Evolutionary conservation across 64 coral and sea anemone genomes (phyloP), one percentile per base, ranked within the genome.

Genomic region (Montipora sp.): DNA sequence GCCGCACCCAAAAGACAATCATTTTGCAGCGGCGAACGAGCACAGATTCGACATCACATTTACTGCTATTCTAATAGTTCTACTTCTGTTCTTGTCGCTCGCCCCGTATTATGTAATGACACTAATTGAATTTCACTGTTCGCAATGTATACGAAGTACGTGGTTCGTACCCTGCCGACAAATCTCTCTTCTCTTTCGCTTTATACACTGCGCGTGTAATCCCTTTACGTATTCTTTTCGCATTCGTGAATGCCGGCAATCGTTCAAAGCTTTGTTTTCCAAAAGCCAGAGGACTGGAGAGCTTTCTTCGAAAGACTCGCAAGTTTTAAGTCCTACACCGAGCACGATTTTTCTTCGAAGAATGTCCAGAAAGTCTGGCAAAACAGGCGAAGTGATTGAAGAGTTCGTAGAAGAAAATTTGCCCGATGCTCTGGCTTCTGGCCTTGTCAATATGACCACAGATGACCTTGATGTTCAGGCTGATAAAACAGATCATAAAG

Each of bases 221-320:
- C 87, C 87, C 0, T 77, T 89, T 65, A 89, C 59, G 2, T 89
- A 89, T 48, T 65, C 87, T 10, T 89, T 75, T n/a, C 87, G 87
- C 58, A 77, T 89, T 15, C 51, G 58, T 3, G 20, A 89, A 77
- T 89, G 75, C 9, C 87, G 87, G 7, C 72, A 59, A 59, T 77
- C 87, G 12, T 51, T 89, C 2, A 89, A 89, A 77, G 72, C 45
- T 44, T 22, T 89, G 15, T 85, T 85, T 72, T 72, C 49, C 20
- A 85, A 71, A 51, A 19, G 82, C 8, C 61, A 72, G 18, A 45
- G 71, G 8, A 24, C 63, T 4, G 65, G 46, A 6, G 82, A 85
- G 8, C 27, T 85, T 72, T 71, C 47, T 71, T 18, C 45, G 36
- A 85, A 8, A 18, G 4, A 9, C 19, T 47, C 65, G 9, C 46